These are phyloP conservation scores for Pangasius larnaudii DNA, from an alignment of 2,797 vertebrate genomes.

Conservation along the genomic window DNA sequence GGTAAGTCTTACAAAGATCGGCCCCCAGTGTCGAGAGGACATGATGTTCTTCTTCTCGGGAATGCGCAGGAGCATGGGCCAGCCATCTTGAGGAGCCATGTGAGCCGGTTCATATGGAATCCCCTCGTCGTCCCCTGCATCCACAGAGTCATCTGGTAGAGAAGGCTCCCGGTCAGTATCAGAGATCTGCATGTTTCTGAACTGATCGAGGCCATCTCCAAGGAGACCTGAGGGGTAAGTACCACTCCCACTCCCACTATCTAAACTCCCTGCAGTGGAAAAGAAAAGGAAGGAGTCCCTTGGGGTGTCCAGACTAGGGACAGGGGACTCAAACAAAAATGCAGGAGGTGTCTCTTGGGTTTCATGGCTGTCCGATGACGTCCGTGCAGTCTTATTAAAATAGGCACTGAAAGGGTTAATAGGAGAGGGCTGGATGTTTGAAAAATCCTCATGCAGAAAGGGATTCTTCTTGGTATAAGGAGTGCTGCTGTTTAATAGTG, in stretches of 20 bases:
- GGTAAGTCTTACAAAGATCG: conserved; percentile 82
- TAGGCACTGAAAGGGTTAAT: conserved; percentile 88
- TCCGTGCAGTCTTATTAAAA: conserved; percentile 76
- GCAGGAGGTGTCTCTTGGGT: conserved; percentile 6
- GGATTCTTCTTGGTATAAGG: conserved; percentile 83
- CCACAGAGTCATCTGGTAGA: conserved; percentile 75
- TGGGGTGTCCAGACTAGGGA: conserved; percentile 70
- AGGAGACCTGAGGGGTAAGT: conserved; percentile 65
- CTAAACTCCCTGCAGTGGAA: conserved; percentile 71
- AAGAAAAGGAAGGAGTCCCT: conserved; percentile 77
- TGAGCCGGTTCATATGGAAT: conserved; percentile 63
- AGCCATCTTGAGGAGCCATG: conserved; percentile 78
- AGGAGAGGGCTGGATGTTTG: conserved; percentile 82
- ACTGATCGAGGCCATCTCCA: conserved; percentile 76
- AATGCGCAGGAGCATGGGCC: conserved; percentile 90
- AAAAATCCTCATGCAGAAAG: conserved; percentile 82
- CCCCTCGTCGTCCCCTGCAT: conserved; percentile 62
- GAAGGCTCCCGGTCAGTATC: conserved; percentile 73
- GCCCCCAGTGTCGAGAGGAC: conserved; percentile 91
- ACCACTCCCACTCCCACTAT: conserved; percentile 63
- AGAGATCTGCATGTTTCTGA: conserved; percentile 79
- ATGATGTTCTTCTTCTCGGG: conserved; percentile 93
- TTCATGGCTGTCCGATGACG: conserved; percentile 35
- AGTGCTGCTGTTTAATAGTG: conserved; percentile 68
- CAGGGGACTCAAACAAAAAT: conserved; percentile 61